Evolutionary conservation across 2,113 vertebrate species (phyloP), one percentile per base, ranked within the genome.

Genomic region (Pseudorasbora parva): DNA sequence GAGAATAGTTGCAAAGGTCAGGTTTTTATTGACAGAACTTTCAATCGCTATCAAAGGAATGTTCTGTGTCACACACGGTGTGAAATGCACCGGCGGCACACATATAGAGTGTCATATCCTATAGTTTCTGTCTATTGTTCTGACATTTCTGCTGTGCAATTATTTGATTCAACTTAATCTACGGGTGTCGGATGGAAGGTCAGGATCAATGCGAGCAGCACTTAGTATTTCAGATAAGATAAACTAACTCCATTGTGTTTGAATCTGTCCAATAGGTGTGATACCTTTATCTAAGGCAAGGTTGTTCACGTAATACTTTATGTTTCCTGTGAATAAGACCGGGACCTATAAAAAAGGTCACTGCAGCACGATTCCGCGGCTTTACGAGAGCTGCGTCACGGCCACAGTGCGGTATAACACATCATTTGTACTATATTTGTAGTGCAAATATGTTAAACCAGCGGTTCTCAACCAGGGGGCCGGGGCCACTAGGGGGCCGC

Each of bases 1-100:
- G 71, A 27, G 59, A 88, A 79, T 78, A 85, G 82, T 84, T 37
- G 73, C 86, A 88, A 88, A 88, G 89, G 81, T 89, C 86, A 83
- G 78, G 21, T 78, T 81, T n/a, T 89, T 89, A 87, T 90, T 89
- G 88, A 87, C 82, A 57, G 69, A 77, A 62, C 73, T 82, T 66
- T 81, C 83, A 60, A 21, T 43, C 78, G 49, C 77, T 82, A 84
- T 81, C 83, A 66, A 73, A 82, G 78, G 84, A 86, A 84, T 80
- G 47, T 41, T 12, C 66, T 12, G 73, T 75, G 66, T 86, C 45
- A 84, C 82, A 8, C 66, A 79, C 43, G 72, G 83, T 21, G 45
- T 14, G 68, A 77, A 66, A 74, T 77, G 77, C 21, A 27, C 83
- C 51, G 47, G 54, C 54, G 64, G 27, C 33, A 19, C 64, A 54